These are phyloP conservation scores for Oligia fasciuncula DNA, from an alignment of 2,888 invertebrate genomes.

Conservation along the genomic window DNA sequence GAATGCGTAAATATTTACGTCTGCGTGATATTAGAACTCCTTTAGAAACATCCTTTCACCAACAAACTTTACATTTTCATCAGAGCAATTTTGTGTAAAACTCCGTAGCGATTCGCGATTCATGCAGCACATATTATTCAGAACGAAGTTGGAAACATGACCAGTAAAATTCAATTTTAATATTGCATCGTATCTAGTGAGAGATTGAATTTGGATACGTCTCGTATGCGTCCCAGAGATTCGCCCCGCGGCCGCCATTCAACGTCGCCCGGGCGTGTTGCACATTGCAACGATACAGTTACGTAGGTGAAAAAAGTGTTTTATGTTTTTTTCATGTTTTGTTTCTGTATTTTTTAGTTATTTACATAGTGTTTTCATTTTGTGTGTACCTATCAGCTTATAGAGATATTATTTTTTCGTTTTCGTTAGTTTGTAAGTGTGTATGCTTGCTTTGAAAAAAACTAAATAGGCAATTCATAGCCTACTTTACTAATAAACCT, in stretches of 20 bases:
- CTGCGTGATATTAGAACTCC: background rate
- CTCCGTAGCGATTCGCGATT: constrained; percentile 34
- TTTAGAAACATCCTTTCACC: constrained; percentile 1
- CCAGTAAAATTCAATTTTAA: constrained; percentile 82
- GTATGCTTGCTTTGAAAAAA: too few relatives aligned
- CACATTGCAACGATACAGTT: constrained; percentile 55
- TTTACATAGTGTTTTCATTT: background rate
- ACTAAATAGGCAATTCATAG: too few relatives aligned
- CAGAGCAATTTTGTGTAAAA: constrained; percentile 26
- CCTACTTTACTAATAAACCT: too few relatives aligned
- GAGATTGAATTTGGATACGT: constrained; percentile 87
- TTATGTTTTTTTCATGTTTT: constrained; percentile 15
- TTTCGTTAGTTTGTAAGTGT: too few relatives aligned
- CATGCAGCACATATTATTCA: constrained; percentile 51
- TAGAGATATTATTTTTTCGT: too few relatives aligned
- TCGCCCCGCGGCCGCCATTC: constrained; percentile 76
- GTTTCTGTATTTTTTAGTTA: background rate
- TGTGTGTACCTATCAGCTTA: too few relatives aligned
- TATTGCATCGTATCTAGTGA: constrained; percentile 79
- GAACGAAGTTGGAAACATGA: constrained; percentile 61
- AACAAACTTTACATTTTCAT: constrained; percentile 40
- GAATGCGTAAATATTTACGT: background rate
- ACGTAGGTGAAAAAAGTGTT: constrained; percentile 39
- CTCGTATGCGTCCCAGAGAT: constrained; percentile 68
- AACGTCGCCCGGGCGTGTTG: constrained; percentile 77